Evolutionary conservation across 2,888 invertebrate genomes (phyloP).

Genomic region (Carterocephalus palaemon): DNA sequence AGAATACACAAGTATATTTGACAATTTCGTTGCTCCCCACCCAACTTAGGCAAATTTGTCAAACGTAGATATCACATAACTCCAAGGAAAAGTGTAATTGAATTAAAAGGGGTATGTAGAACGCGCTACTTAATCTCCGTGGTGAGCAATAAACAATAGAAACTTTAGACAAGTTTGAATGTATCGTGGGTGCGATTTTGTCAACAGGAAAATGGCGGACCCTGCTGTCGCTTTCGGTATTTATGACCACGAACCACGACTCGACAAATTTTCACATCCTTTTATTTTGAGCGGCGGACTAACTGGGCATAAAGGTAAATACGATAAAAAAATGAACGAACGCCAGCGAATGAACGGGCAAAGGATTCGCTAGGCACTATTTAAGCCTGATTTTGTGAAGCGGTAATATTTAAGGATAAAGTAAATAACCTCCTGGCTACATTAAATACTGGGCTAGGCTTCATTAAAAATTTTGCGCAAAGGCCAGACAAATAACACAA

Average conservation of each 20-base stretch:
- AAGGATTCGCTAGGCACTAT: conserved; percentile 24
- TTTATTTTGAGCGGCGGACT: conserved; percentile 61
- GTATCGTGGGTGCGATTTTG: conserved; percentile 72
- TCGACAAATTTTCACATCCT: conserved; percentile 68
- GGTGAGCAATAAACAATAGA: conserved; percentile 61
- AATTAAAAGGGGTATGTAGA: conserved; percentile 50
- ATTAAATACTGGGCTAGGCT: conserved; percentile 9
- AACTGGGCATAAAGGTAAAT: conserved; percentile 60
- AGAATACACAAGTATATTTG: too few species aligned
- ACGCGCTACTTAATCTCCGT: conserved; percentile 50
- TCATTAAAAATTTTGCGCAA: background rate
- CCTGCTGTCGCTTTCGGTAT: conserved; percentile 65
- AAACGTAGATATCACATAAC: conserved; percentile 3
- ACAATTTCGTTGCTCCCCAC: background rate
- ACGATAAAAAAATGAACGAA: conserved; percentile 49
- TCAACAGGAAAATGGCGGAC: conserved; percentile 77
- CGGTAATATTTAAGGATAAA: conserved; percentile 17
- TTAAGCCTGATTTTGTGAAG: conserved; percentile 16
- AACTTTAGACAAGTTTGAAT: conserved; percentile 73
- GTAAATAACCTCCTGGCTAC: conserved; percentile 2
- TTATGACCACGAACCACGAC: conserved; percentile 64
- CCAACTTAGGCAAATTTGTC: too few species aligned
- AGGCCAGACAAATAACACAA: background rate
- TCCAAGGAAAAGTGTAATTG: conserved; percentile 38
- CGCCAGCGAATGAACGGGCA: conserved; percentile 34